Evolutionary conservation across 2,888 invertebrate genomes (phyloP), one percentile per base, ranked within the genome.

Genomic region (Scaeva pyrastri): DNA sequence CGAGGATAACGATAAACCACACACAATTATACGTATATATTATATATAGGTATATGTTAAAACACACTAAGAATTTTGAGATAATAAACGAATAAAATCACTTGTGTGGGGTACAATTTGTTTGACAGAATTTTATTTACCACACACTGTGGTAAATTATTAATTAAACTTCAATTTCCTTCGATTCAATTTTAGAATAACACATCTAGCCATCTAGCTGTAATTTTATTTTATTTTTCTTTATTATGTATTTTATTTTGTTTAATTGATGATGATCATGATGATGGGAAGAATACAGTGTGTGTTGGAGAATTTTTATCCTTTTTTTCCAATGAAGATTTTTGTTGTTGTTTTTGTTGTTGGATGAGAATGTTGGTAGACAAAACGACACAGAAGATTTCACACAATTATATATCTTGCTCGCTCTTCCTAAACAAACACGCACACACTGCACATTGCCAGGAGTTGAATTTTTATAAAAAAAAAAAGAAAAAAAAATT

Each of bases 381-480:
- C 72, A 80, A 66, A 72, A 66, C 74, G 31, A 72, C 76, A 72
- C 71, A 43, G 52, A 64, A 45, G 12, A 77, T 52, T 45, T n/a
- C 14, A 21, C 36, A 50, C 36, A 52, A 21, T 21, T 36, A 50
- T 60, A 21, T 45, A n/a, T 45, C 39, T 62, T 66, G 68, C 85
- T 62, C 60, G 45, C 45, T 19, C 81, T 72, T 68, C 64, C 81
- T 85, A 85, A 85, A 85, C 85, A 85, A 85, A 81, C 80, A 85
- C 85, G 85, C 81, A 85, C 85, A 85, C 80, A 85, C 66, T 81
- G 76, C 76, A 85, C 75, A 55, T 62, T 78, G 71, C 72, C 56
- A 58, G 50, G 77, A 82, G 50, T 72, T 82, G 56, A 52, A 78
- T 45, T 64, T 31, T 52, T 26, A 52, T 11, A 10, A 21, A 8